Conservation (phyloP, 2,888 invertebrate genomes). For the Omphaloscelis lunosa region DNA sequence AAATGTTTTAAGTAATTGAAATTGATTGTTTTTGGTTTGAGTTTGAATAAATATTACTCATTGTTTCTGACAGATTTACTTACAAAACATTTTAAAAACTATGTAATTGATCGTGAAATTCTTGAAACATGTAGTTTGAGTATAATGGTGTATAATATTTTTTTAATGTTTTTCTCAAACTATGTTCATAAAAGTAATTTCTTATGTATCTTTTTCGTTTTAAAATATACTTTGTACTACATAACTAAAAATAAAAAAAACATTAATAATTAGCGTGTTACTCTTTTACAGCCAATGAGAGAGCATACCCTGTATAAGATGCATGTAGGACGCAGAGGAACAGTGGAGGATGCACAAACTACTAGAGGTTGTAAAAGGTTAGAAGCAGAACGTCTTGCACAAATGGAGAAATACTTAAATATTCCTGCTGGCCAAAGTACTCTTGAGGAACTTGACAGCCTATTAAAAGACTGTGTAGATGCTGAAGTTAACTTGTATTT, state of each 20-base stretch:
- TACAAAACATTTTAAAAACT: neutral
- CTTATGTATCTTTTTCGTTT: neutral
- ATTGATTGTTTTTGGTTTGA: no score
- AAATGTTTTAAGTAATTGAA: no score
- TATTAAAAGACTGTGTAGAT: constrained; percentile 56
- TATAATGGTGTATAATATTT: neutral
- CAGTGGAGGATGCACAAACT: constrained; percentile 21
- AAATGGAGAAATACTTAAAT: constrained; percentile 44
- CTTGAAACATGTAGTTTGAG: neutral
- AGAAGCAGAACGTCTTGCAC: constrained; percentile 29
- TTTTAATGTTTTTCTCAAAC: neutral
- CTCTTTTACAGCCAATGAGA: constrained; percentile 41
- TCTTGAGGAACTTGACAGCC: constrained; percentile 43
- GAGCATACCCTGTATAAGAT: constrained; percentile 53
- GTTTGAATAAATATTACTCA: neutral
- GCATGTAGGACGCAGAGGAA: constrained; percentile 34
- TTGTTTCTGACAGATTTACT: neutral
- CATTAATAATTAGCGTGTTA: neutral
- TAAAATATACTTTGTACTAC: neutral
- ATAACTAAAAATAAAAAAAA: neutral
- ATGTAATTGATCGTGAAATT: neutral
- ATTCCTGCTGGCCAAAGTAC: constrained; percentile 33
- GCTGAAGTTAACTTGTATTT: constrained; percentile 54
- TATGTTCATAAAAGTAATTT: neutral
- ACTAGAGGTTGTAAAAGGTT: constrained; percentile 36